Base-by-base conservation (phyloP, 2,113 vertebrate genomes). In the Ploceus nigricollis region DNA sequence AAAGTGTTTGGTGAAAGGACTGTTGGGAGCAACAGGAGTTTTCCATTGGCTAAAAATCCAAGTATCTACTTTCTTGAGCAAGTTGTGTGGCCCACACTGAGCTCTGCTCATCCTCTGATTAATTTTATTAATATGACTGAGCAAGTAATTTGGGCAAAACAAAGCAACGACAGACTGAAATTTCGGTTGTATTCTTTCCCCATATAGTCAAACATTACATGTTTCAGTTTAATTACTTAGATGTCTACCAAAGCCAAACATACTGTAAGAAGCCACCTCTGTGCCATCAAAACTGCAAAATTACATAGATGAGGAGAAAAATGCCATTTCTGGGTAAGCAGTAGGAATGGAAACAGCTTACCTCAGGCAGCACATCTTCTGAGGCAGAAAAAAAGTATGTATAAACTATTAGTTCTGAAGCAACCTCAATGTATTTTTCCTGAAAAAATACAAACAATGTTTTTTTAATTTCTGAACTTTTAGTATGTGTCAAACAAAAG, bases 361-460 rank as follows among this genome's bases (percentile, higher is more conserved):
- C 99, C 99, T 99, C 97, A 50, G 99, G 99, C 80, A 99, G 94
- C 51, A 99, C 98, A 37, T 99, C 99, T 98, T 99, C 99, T 70
- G 98, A 98, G 69, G 99, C 98, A 44, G 99, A 99, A 98, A 99
- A 99, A 98, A 99, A 99, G 91, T 99, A 99, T 0, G 99, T 99
- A 94, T 99, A 99, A 61, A 99, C 99, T 77, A 99, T 99, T 97
- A 99, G 98, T 98, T 99, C 99, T 48, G 99, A 98, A 72, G 99
- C 99, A 81, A 98, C 98, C 76, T 99, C 99, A 78, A 98, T 98
- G 95, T 99, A 99, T 94, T 99, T 99, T 97, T 99, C 99, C 99
- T 99, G 97, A 89, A 97, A 97, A 94, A 91, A 97, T 50, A 95
- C 40, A 45, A 76, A 96, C 44, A 78, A 58, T 33, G 11, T 3